Conservation (phyloP, 1,140 invertebrate genomes). For the Lineus longissimus region DNA sequence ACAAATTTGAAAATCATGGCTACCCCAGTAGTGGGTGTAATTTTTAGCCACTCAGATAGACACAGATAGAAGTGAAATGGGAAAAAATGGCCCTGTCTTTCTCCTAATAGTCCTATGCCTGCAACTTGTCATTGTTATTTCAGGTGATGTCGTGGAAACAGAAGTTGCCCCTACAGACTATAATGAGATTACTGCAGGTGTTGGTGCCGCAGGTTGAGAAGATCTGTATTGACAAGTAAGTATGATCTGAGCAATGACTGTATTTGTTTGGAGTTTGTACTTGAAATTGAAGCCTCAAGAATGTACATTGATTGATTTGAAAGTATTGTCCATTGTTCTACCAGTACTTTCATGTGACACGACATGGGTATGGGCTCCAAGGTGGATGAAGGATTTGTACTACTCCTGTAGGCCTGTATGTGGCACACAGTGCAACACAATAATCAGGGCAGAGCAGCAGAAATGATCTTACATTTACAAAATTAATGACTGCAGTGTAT, state of each 20-base stretch:
- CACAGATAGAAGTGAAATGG: not conserved
- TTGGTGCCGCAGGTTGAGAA: conserved; percentile 99
- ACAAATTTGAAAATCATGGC: too few relatives aligned
- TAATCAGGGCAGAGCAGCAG: not conserved
- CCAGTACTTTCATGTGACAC: too few relatives aligned
- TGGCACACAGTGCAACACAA: not conserved
- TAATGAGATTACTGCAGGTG: conserved; percentile 97
- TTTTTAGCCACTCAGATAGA: too few relatives aligned
- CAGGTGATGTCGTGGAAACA: conserved; percentile 86
- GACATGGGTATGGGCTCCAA: too few relatives aligned
- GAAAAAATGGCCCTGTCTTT: not conserved
- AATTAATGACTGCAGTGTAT: not conserved
- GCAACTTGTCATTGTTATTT: conserved; percentile 9
- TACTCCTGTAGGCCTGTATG: too few relatives aligned
- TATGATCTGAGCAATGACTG: conserved; percentile 21
- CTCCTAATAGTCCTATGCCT: too few relatives aligned
- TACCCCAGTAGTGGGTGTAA: too few relatives aligned
- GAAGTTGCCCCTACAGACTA: conserved; percentile 96
- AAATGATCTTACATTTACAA: not conserved
- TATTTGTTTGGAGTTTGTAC: not conserved
- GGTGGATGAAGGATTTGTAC: too few relatives aligned
- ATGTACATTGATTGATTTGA: too few relatives aligned
- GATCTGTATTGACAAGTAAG: conserved; percentile 99
- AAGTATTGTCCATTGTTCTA: too few relatives aligned
- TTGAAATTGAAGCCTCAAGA: too few relatives aligned